Conservation (phyloP, 2,888 invertebrate genomes). For the Neuroscelio doddi region DNA sequence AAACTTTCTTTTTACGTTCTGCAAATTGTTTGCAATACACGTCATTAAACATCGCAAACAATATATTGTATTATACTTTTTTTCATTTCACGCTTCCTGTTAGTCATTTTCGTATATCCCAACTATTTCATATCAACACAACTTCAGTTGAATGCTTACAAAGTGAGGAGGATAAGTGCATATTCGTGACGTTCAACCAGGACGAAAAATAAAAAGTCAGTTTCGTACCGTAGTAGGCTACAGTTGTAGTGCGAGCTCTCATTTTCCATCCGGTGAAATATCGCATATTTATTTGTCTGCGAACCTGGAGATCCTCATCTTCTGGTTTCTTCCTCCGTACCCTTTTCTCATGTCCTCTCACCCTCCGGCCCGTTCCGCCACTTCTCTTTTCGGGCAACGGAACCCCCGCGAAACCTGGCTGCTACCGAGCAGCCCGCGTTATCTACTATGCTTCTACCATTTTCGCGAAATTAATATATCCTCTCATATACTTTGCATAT, state of each 20-base stretch:
- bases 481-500: slow-evolving; percentile 72
- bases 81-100: slow-evolving; percentile 27
- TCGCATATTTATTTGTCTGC: slow-evolving; percentile 71
- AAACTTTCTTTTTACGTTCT: too few species aligned
- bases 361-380: slow-evolving; percentile 51
- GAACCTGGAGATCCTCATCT: slow-evolving; percentile 65
- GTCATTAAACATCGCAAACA: too few species aligned
- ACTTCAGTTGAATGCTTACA: slow-evolving; percentile 45
- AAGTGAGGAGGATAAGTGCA: slow-evolving; percentile 36
- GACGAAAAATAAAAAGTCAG: slow-evolving; percentile 69
- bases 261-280: slow-evolving; percentile 70
- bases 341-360: slow-evolving; percentile 44
- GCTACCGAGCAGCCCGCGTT: slow-evolving; percentile 50
- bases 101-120: slow-evolving; percentile 37
- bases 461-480: slow-evolving; percentile 72
- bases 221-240: slow-evolving; percentile 62
- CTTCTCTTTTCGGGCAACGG: slow-evolving; percentile 23
- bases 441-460: slow-evolving; percentile 66
- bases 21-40: too few species aligned
- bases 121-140: slow-evolving; percentile 20
- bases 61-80: too few species aligned
- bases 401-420: slow-evolving; percentile 44
- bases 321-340: slow-evolving; percentile 48
- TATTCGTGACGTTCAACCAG: slow-evolving; percentile 48
- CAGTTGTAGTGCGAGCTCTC: slow-evolving; percentile 62